Evolutionary conservation across 2,113 vertebrate species (phyloP).

Genomic region (Stigmatopora nigra): DNA sequence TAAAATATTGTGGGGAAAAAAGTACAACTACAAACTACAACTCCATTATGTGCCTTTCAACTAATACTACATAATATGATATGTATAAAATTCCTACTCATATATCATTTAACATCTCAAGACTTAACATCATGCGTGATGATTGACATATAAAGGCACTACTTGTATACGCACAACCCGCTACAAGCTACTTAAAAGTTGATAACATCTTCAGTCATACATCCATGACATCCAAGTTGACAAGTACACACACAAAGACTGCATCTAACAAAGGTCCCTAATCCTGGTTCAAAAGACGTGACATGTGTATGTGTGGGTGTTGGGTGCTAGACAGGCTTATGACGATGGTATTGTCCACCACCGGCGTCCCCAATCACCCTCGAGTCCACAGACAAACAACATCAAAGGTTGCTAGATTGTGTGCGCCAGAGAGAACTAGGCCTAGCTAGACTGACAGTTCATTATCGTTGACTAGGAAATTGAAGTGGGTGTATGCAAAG

Average conservation of each 20-base stretch:
- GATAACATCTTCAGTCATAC: conserved; percentile 74
- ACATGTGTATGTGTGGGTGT: conserved; percentile 14
- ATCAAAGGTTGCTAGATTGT: conserved; percentile 60
- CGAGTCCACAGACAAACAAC: conserved; percentile 18
- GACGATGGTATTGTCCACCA: conserved; percentile 32
- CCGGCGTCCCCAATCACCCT: conserved; percentile 38
- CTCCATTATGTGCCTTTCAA: neutral
- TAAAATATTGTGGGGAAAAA: neutral
- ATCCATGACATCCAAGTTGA: conserved; percentile 54
- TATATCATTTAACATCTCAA: too few relatives aligned
- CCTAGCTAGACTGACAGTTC: conserved; percentile 61
- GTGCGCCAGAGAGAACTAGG: conserved; percentile 54
- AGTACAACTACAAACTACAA: neutral
- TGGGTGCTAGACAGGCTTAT: conserved; percentile 41
- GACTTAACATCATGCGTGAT: neutral
- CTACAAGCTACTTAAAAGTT: conserved; percentile 52
- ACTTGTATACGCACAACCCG: conserved; percentile 10
- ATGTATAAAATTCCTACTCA: neutral
- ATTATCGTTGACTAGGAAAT: conserved; percentile 65
- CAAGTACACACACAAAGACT: conserved; percentile 42
- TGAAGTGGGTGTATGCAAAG: conserved; percentile 35
- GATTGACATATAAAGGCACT: neutral
- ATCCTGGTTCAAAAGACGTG: conserved; percentile 65
- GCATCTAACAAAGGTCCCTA: conserved; percentile 55
- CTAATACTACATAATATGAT: neutral